Percentiles rank a stretch among this genome's conserved stretches.
These are phyloP conservation scores for Synergus umbraculus DNA, from an alignment of 2,888 invertebrate genomes.

Conservation along the genomic window DNA sequence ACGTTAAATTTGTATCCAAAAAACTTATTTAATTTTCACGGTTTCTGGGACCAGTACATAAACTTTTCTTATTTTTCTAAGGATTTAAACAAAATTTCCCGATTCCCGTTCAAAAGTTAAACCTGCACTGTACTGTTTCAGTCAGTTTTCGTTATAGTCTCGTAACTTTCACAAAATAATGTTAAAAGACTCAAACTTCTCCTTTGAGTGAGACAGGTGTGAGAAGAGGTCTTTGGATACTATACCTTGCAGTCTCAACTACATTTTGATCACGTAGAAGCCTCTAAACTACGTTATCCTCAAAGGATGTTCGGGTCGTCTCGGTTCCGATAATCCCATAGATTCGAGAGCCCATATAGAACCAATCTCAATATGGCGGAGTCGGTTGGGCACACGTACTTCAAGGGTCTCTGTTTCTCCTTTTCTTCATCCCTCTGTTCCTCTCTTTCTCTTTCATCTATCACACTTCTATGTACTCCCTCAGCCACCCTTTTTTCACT, in stretches of 20 bases:
- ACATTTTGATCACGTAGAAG: slow-evolving; percentile 74
- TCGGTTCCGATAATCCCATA: slow-evolving; percentile 66
- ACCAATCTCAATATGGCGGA: slow-evolving; percentile 76
- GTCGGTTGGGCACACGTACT: slow-evolving; percentile 74
- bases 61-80: no score
- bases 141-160: not conserved
- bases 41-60: no score
- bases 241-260: slow-evolving; percentile 38
- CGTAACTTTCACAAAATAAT: not conserved
- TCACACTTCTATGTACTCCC: slow-evolving; percentile 39
- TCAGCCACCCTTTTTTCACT: slow-evolving; percentile 4
- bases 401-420: slow-evolving; percentile 59
- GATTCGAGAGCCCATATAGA: slow-evolving; percentile 73
- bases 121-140: no score
- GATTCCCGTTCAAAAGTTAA: no score
- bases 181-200: not conserved
- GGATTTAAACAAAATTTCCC: no score
- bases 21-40: no score
- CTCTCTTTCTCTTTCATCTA: slow-evolving; percentile 45
- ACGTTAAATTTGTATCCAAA: not conserved
- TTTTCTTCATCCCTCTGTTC: slow-evolving; percentile 32
- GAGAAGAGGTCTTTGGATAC: slow-evolving; percentile 29
- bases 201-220: not conserved
- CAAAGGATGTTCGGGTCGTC: slow-evolving; percentile 62
- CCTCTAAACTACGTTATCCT: slow-evolving; percentile 68